Evolutionary conservation across 2,888 invertebrate species (phyloP).

Genomic region (Globia sparganii): DNA sequence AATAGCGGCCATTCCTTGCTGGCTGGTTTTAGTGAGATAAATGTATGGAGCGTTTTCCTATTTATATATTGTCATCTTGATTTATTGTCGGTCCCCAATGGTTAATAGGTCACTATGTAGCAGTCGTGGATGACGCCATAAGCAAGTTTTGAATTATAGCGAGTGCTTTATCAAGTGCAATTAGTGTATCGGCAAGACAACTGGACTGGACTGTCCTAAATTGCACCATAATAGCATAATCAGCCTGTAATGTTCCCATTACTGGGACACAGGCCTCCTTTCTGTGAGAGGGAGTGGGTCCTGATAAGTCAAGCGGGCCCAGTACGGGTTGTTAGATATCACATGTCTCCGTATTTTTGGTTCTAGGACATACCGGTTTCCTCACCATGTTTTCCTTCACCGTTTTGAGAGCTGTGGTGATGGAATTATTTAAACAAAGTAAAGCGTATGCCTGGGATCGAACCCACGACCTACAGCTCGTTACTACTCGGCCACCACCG

Average conservation of each 20-base stretch:
- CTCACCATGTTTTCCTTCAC: too few relatives aligned
- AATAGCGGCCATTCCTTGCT: conserved; percentile 64
- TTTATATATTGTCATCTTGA: conserved; percentile 53
- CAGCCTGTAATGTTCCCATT: background rate
- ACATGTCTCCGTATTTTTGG: background rate
- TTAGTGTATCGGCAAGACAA: conserved; percentile 16
- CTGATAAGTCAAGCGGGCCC: background rate
- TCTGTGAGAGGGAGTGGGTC: background rate
- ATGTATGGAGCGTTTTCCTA: conserved; percentile 57
- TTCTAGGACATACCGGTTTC: too few relatives aligned
- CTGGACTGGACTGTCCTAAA: background rate
- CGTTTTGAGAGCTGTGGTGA: background rate
- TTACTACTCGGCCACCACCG: background rate
- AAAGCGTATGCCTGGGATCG: too few relatives aligned
- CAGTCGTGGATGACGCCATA: conserved; percentile 33
- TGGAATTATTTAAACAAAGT: background rate
- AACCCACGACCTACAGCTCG: too few relatives aligned
- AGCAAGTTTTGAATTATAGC: conserved; percentile 23
- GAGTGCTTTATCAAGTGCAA: conserved; percentile 26
- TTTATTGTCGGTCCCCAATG: conserved; percentile 27
- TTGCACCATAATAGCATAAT: background rate
- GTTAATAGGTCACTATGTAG: conserved; percentile 31
- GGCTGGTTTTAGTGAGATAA: conserved; percentile 64
- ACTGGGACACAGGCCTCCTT: background rate
- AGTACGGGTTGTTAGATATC: background rate